These are phyloP conservation scores for Falco berigora DNA, from an alignment of 2,797 vertebrate genomes.

Conservation along the genomic window DNA sequence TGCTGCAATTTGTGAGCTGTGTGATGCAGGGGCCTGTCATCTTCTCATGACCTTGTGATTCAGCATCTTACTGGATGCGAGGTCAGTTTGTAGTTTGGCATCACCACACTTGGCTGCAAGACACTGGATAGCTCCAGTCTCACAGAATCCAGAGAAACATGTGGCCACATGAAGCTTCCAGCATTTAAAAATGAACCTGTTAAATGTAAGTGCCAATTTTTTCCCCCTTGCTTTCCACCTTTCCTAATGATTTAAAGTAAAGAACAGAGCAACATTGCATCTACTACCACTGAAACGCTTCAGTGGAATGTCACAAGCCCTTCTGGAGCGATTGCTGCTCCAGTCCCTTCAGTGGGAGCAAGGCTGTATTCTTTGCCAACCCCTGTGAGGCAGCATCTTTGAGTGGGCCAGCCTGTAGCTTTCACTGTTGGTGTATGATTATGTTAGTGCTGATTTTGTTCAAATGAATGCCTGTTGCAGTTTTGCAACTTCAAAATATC, in stretches of 20 bases:
- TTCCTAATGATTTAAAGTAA: not conserved
- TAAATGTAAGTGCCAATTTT: not conserved
- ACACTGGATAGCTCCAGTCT: not conserved
- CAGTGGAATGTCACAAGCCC: not conserved
- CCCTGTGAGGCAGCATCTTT: not conserved
- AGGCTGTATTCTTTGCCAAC: not conserved
- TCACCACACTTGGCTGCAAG: not conserved
- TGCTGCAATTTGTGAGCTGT: not conserved
- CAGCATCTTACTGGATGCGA: not conserved
- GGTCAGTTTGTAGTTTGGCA: not conserved
- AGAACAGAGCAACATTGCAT: not conserved
- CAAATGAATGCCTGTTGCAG: not conserved
- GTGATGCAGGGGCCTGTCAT: not conserved
- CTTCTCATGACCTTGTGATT: slow-evolving; percentile 3
- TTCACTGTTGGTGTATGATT: not conserved
- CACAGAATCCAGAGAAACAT: not conserved
- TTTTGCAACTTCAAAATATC: not conserved
- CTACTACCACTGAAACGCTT: not conserved
- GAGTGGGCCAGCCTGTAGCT: not conserved
- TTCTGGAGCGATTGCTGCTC: not conserved
- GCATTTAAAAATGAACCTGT: not conserved
- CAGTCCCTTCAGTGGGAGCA: not conserved
- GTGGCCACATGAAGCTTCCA: not conserved
- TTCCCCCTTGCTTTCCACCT: not conserved
- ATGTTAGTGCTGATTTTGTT: not conserved